Evolutionary conservation across 1,140 invertebrate genomes (phyloP), one percentile per base, ranked within the genome.

Genomic region (Leguminivora glycinivorella): DNA sequence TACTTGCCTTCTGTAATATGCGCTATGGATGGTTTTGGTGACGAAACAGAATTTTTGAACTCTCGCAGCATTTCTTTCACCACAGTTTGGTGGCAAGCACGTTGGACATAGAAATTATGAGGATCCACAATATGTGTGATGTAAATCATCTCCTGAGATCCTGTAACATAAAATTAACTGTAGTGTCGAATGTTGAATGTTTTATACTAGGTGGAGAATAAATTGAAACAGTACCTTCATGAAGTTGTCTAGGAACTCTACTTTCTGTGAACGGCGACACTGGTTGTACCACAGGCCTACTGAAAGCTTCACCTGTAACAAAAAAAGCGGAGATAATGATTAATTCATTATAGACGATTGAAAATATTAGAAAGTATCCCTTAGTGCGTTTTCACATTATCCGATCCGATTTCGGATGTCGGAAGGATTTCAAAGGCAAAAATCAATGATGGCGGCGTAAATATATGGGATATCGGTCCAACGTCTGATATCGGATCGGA

Each of bases 41-140:
- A 66, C 1, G 84, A 78, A 1, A 72, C 74, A 4, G 87, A 81
- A 60, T 84, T 82, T 12, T 83, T 88, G 72, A 93, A 89, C 58
- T 92, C 83, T 2, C 85, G 74, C 38, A 93, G 79, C 68, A 91
- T 80, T 17, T 84, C 78, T 10, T 85, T 70, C 2, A 92, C 84
- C 5, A 79, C 56, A 0, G 63, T 14, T 74, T 87, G 86, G 26
- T 80, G 77, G 69, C 85, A 82, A 0, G 82, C 73, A 34, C 91
- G 76, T 72, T 94, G 93, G 12, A 94, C 90, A 75, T 92, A 95
- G 79, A 95, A 94, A 25, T 92, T 84, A 22, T 91, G 91, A 0
- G 94, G 94, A 75, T 91, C 86, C 38, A 93, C 85, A 1, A 94
- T 90, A 72, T 94, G 92, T 4, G 93, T 92, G n/a, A 95, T 81